phyloP scores from a whole-genome alignment of 2,888 invertebrate species.

The Macrophya alboannulata region DNA sequence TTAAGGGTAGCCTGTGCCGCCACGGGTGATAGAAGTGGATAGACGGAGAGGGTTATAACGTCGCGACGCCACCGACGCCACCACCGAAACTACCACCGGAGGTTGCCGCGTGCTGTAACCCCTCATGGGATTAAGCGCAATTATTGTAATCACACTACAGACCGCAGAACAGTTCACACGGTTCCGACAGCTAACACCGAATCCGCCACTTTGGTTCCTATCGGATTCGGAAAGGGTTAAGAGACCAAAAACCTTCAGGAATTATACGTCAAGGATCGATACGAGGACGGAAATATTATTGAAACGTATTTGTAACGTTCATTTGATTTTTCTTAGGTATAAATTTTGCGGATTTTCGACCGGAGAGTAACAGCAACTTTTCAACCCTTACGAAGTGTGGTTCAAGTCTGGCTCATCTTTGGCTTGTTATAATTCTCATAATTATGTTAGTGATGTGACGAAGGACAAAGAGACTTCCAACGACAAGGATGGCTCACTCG shows the following conservation, averaged over 20 bases:
- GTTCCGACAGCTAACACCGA: constrained; percentile 56
- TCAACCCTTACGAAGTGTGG: neutral
- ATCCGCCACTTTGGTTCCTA: constrained; percentile 28
- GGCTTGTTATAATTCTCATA: constrained; percentile 80
- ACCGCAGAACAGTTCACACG: constrained; percentile 76
- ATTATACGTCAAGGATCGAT: neutral
- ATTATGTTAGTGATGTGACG: constrained; percentile 80
- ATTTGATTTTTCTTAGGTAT: neutral
- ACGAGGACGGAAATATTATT: neutral
- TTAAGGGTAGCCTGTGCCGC: constrained; percentile 58
- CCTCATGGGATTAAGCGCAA: constrained; percentile 75
- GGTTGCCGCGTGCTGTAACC: constrained; percentile 72
- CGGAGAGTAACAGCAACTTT: neutral
- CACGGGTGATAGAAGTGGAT: constrained; percentile 50
- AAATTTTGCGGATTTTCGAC: neutral
- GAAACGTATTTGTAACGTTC: too few relatives aligned
- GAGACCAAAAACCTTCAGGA: neutral
- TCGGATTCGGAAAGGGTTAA: neutral
- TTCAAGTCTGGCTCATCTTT: constrained; percentile 69
- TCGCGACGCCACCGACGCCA: constrained; percentile 52
- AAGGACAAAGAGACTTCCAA: constrained; percentile 78
- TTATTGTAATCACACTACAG: constrained; percentile 75
- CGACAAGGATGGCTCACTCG: constrained; percentile 67
- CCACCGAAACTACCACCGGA: constrained; percentile 56
- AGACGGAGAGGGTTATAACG: constrained; percentile 58